Percentiles rank a stretch among this genome's conserved stretches.
phyloP scores from a whole-genome alignment of 2,113 vertebrate genomes.

The Hemicordylus capensis region DNA sequence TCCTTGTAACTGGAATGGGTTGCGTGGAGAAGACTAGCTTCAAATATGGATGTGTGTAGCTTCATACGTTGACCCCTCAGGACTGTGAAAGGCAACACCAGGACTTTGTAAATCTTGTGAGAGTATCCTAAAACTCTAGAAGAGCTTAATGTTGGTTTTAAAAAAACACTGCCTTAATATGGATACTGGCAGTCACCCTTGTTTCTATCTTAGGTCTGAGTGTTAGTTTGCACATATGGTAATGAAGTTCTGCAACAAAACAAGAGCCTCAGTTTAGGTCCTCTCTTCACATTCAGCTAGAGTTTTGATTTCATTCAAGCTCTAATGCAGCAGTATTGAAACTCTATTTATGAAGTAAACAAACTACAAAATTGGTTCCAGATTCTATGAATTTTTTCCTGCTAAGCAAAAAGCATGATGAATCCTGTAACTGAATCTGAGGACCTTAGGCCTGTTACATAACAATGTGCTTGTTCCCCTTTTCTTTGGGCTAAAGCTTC shows the following conservation, averaged over 20 bases:
- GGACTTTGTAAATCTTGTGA: conserved; percentile 27
- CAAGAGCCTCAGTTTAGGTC: not conserved
- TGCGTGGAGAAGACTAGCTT: conserved; percentile 19
- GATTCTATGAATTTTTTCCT: not conserved
- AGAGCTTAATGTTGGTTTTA: too few species aligned
- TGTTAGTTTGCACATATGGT: not conserved
- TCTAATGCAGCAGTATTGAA: not conserved
- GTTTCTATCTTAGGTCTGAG: too few species aligned
- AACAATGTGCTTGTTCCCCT: not conserved
- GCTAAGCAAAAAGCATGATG: not conserved
- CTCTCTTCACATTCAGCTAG: not conserved
- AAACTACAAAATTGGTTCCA: not conserved
- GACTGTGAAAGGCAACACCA: not conserved
- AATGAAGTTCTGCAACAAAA: not conserved
- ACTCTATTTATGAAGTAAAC: not conserved
- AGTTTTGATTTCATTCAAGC: not conserved
- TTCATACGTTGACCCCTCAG: not conserved
- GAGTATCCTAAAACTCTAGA: not conserved
- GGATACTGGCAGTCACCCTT: not conserved
- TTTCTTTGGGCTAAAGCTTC: not conserved
- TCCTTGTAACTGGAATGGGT: conserved; percentile 22
- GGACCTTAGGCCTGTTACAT: not conserved
- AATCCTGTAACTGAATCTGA: not conserved
- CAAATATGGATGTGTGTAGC: conserved; percentile 19
- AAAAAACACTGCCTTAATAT: not conserved